Base-by-base conservation (phyloP, 2,888 invertebrate species). In the Phaonia tiefii region DNA sequence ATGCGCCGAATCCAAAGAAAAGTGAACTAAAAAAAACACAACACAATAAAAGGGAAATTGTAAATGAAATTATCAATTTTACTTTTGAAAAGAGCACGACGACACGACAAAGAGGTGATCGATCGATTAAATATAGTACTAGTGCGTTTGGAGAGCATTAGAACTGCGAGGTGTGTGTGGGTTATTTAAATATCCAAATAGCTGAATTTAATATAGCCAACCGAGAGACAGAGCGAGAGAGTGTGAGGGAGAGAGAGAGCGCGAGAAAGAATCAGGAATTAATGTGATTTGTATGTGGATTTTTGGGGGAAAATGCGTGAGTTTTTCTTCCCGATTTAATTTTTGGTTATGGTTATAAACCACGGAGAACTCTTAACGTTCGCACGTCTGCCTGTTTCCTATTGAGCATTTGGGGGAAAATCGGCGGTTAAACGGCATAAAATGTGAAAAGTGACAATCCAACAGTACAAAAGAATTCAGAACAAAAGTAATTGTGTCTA, bases 361-460 rank as follows among this genome's bases (percentile, higher is more conserved):
- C 75, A 79, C 81, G 75, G 78, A 81, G 81, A 75, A 81, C 72
- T 81, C 78, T 78, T 78, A 81, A 79, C 81, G 81, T 72, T 22
- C 54, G 46, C 79, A 75, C 67, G 81, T 69, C 42, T 31, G 31
- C 31, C 31, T 8, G 31, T 31, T 31, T 5, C 8, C 8, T 31
- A 31, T 31, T 31, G 31, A 3, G 31, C n/a, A 42, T 44, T 7
- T 54, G n/a, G 49, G 63, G 49, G 69, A 25, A 11, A 20, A 5
- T 13, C 49, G 20, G 15, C 49, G 66, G 31, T 8, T 2, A 31
- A 74, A 66, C 77, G 73, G 70, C 73, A 39, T 31, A 31, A 42
- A 54, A 54, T 20, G 11, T 4, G 17, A 25, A 49, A 31, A 37
- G 51, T 31, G 7, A 42, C 54, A 39, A 11, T 63, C 11, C 13